A percentile compares a stretch with the other conserved stretches of the same genome.
These are phyloP conservation scores for Zoanthus gigantus DNA, from an alignment of 92 coral and sea anemone genomes.

Conservation along the genomic window DNA sequence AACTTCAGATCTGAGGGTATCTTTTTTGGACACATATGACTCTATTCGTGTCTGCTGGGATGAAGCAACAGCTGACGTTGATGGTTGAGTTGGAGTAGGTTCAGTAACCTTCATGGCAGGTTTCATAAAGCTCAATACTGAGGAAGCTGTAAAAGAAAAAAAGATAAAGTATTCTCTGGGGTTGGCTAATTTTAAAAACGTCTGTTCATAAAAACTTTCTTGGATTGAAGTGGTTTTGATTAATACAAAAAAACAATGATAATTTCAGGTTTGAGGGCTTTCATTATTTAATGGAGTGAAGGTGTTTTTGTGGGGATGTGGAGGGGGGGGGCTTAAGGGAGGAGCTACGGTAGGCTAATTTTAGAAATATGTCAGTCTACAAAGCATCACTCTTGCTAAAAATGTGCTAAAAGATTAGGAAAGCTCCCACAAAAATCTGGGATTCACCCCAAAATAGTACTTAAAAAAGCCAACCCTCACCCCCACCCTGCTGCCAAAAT, in stretches of 20 bases:
- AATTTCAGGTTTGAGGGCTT: slow-evolving; percentile 1
- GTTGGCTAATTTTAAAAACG: slow-evolving; percentile 25
- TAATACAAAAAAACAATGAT: slow-evolving; percentile 2
- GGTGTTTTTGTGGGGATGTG: slow-evolving; percentile 37
- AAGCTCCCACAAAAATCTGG: background rate
- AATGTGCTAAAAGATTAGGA: background rate
- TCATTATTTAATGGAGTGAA: slow-evolving; percentile 15
- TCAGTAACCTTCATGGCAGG: slow-evolving; percentile 30
- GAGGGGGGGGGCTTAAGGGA: slow-evolving; percentile 16
- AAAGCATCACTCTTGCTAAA: background rate
- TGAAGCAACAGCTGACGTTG: slow-evolving; percentile 34
- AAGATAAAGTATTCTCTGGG: slow-evolving; percentile 11
- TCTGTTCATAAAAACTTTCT: slow-evolving; percentile 27
- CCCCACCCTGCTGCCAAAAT: slow-evolving; percentile 57
- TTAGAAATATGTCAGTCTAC: background rate
- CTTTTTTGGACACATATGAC: slow-evolving; percentile 42
- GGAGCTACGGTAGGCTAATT: background rate
- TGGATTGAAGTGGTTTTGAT: slow-evolving; percentile 37
- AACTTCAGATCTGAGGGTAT: slow-evolving; percentile 44
- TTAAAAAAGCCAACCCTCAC: slow-evolving; percentile 32
- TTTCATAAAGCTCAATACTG: slow-evolving; percentile 44
- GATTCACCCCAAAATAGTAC: background rate
- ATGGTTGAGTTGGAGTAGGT: slow-evolving; percentile 34
- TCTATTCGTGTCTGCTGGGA: slow-evolving; percentile 23
- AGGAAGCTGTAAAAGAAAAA: slow-evolving; percentile 41